Base-by-base conservation (phyloP, 2,113 vertebrate genomes). In the Callipepla californica region DNA sequence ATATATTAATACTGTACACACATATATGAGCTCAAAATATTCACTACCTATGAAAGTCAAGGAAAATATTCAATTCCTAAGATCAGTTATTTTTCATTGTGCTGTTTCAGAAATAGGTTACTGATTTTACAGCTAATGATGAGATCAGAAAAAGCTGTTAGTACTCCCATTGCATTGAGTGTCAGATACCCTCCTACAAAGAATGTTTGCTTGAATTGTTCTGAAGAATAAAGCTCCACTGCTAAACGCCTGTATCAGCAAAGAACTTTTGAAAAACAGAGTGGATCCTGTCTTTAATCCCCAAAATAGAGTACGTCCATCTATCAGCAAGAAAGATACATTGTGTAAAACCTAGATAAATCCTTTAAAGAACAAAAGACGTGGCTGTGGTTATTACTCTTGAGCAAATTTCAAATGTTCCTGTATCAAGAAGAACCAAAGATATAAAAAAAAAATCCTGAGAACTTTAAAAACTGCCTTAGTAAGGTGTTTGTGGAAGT, bases 41-140 rank as follows among this genome's bases (percentile, higher is more conserved):
- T 91, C 51, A 75, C 50, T 77, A 38, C 58, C 25, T 90, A 6
- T 66, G 47, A 85, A 94, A 51, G 19, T 66, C 47, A 88, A 32
- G 63, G 32, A 92, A 76, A 53, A 38, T 50, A 80, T 22, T 57
- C 47, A 13, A 9, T 50, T 96, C 47, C 55, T 89, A 50, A 91
- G 36, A 92, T 48, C 90, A 30, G 3, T 61, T 67, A 73, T 80
- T 83, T 59, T 51, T 78, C 78, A 81, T 13, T 77, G 80, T 85
- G 62, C 62, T 95, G 96, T 96, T 96, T 44, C 84, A 92, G 87
- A 94, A 94, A 68, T 89, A 36, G 59, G 84, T 96, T 96, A 76
- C 65, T 74, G 42, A 63, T 84, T 94, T 94, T 70, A 51, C 66
- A 72, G 72, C 59, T 97, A 94, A 91, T 84, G 67, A 92, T 68